Conservation (phyloP, 2,888 invertebrate genomes). For the Embidobia sp. region DNA sequence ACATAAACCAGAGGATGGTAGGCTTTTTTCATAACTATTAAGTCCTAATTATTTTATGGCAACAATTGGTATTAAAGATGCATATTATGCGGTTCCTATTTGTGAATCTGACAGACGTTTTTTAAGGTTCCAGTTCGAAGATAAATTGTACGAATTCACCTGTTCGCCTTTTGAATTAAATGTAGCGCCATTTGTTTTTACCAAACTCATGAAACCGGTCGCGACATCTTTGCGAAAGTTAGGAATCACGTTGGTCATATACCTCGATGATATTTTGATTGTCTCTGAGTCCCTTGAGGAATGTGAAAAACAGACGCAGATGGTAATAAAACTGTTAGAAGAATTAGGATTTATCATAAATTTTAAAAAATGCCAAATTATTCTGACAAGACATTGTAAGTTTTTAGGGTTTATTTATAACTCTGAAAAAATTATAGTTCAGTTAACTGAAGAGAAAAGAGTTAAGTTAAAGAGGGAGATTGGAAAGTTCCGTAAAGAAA, state of each 20-base stretch:
- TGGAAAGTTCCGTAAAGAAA: conserved; percentile 10
- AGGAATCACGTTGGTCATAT: conserved; percentile 48
- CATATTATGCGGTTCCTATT: conserved; percentile 55
- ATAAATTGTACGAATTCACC: conserved; percentile 57
- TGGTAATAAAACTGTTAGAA: conserved; percentile 6
- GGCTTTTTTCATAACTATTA: conserved; percentile 32
- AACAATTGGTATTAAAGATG: conserved; percentile 56
- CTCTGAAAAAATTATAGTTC: conserved; percentile 34
- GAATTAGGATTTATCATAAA: conserved; percentile 53
- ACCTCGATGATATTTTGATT: conserved; percentile 65
- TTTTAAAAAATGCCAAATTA: conserved; percentile 35
- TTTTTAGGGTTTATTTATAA: conserved; percentile 50
- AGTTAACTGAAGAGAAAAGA: conserved; percentile 55
- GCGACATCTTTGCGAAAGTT: conserved; percentile 24
- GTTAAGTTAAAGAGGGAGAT: conserved; percentile 10
- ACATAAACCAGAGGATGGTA: conserved; percentile 62
- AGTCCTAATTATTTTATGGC: conserved; percentile 40
- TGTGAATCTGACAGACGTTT: conserved; percentile 41
- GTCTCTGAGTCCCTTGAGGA: conserved; percentile 13
- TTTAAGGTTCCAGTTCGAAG: conserved; percentile 59
- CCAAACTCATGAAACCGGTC: conserved; percentile 35
- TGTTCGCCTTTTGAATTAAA: conserved; percentile 54
- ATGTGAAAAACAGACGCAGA: neutral
- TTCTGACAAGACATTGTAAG: no score
- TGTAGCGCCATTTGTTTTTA: conserved; percentile 27